Evolutionary conservation across 2,113 vertebrate species (phyloP).

Genomic region (Leptobrachium ailaonicum): DNA sequence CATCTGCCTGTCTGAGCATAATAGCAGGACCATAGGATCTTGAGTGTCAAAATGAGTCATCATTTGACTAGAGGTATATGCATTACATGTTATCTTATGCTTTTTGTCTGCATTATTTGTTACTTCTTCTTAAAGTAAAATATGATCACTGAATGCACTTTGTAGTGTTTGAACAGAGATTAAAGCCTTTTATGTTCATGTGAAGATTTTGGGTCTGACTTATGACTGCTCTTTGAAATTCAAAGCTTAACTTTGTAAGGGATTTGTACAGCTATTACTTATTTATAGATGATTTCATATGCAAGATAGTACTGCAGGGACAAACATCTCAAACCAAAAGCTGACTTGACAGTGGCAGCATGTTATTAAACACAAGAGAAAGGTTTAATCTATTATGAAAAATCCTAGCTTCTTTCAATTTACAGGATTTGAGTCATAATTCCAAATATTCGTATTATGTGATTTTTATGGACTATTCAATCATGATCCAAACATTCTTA

Average conservation of each 20-base stretch:
- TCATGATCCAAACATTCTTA: too few relatives aligned
- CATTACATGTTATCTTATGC: conserved; percentile 3
- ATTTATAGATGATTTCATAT: conserved; percentile 47
- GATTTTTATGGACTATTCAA: too few relatives aligned
- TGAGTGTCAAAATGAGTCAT: too few relatives aligned
- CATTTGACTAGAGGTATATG: too few relatives aligned
- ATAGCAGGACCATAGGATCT: too few relatives aligned
- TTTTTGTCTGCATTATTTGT: conserved; percentile 31
- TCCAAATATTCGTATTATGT: too few relatives aligned
- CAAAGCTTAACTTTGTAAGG: conserved; percentile 47
- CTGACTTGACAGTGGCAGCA: conserved; percentile 45
- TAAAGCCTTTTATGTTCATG: conserved; percentile 45
- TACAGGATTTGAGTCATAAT: not conserved
- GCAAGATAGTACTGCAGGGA: conserved; percentile 47
- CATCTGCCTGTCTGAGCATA: too few relatives aligned
- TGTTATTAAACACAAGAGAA: conserved; percentile 27
- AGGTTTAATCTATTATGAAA: conserved; percentile 23
- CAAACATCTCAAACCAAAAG: conserved; percentile 41
- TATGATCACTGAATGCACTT: conserved; percentile 43
- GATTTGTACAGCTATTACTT: conserved; percentile 45
- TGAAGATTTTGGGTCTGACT: conserved; percentile 39
- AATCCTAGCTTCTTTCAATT: conserved; percentile 11
- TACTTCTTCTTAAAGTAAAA: conserved; percentile 39
- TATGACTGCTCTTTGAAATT: conserved; percentile 46
- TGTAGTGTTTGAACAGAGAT: conserved; percentile 43